These are phyloP conservation scores for Drosophila seguyi DNA, from an alignment of 1,140 invertebrate genomes.

Conservation along the genomic window DNA sequence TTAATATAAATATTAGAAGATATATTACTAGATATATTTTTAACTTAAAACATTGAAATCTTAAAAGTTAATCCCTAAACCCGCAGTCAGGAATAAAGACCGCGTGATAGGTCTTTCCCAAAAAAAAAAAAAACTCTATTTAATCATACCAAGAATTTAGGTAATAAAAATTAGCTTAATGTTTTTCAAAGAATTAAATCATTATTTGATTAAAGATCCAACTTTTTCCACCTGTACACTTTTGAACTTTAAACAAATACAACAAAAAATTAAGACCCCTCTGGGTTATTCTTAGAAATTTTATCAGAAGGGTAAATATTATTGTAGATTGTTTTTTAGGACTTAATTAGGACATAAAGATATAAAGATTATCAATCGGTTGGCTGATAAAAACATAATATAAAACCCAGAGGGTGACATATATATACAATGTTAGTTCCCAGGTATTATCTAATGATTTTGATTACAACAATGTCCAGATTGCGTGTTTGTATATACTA, in stretches of 20 bases:
- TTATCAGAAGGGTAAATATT: slow-evolving; percentile 27
- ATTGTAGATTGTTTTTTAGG: slow-evolving; percentile 11
- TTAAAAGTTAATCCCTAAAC: neutral
- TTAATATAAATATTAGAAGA: neutral
- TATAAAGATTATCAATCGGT: slow-evolving; percentile 42
- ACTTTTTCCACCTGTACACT: too few relatives aligned
- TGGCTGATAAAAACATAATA: slow-evolving; percentile 9
- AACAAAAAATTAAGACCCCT: neutral
- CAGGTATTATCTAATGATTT: slow-evolving; percentile 30
- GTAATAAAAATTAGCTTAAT: neutral
- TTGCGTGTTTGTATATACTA: slow-evolving; percentile 12
- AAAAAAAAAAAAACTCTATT: neutral
- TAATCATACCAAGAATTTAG: neutral
- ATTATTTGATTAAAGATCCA: too few relatives aligned
- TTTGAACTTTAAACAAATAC: neutral
- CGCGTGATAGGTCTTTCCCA: neutral
- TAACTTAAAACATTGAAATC: neutral
- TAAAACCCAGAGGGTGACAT: neutral
- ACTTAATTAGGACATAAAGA: slow-evolving; percentile 31
- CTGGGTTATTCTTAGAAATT: slow-evolving; percentile 14
- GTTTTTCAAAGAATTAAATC: neutral
- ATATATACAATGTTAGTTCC: neutral
- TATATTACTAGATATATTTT: neutral
- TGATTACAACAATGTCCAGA: slow-evolving; percentile 18
- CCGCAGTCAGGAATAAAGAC: neutral